phyloP scores from a whole-genome alignment of 2,888 invertebrate genomes.

The Pemphredon lugubris region DNA sequence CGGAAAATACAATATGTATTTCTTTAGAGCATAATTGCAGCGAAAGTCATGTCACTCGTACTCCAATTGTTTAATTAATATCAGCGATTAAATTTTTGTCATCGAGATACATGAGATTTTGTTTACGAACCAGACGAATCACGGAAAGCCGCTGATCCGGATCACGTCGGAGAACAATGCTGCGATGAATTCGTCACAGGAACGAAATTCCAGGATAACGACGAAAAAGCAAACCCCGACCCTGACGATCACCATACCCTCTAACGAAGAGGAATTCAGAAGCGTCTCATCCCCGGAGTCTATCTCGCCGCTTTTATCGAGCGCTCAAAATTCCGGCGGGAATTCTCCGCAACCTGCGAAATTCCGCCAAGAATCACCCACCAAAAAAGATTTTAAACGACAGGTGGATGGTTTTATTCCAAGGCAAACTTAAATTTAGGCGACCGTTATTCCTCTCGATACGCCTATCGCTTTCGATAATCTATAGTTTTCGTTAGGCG shows the following conservation, averaged over 20 bases:
- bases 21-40: too few relatives aligned
- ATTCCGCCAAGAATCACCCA: constrained; percentile 53
- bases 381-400: constrained; percentile 64
- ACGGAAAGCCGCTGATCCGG: constrained; percentile 57
- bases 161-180: constrained; percentile 48
- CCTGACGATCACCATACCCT: constrained; percentile 84
- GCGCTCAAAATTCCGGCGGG: constrained; percentile 57
- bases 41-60: too few relatives aligned
- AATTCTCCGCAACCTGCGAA: constrained; percentile 64
- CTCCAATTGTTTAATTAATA: too few relatives aligned
- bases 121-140: constrained; percentile 18
- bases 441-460: too few relatives aligned
- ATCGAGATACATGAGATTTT: background rate
- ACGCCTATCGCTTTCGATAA: too few relatives aligned
- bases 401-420: constrained; percentile 70
- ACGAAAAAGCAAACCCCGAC: constrained; percentile 79
- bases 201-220: too few relatives aligned
- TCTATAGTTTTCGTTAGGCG: too few relatives aligned
- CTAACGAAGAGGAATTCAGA: constrained; percentile 84
- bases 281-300: constrained; percentile 74
- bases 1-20: too few relatives aligned
- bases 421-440: too few relatives aligned
- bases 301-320: constrained; percentile 71
- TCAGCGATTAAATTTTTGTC: background rate
- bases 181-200: constrained; percentile 28